Percentiles rank a stretch among this genome's conserved stretches.
Conservation (phyloP, 2,888 invertebrate species). For the Melinaea menophilus region DNA sequence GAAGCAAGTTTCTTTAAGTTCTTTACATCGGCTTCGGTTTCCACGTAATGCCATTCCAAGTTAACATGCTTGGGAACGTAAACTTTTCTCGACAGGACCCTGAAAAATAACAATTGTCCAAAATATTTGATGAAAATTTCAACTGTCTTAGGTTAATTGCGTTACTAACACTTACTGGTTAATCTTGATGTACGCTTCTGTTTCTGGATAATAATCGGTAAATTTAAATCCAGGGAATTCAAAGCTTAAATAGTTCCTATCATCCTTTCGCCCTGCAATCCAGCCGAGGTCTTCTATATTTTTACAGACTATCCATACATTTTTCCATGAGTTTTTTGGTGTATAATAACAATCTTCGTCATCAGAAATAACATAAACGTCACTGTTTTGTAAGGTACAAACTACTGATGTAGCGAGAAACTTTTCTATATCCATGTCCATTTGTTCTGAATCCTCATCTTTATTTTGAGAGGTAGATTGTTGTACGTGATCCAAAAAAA, state of each 20-base stretch:
- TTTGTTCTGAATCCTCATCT: slow-evolving; percentile 18
- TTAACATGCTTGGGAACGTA: slow-evolving; percentile 44
- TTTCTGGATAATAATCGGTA: slow-evolving; percentile 51
- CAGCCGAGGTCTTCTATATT: slow-evolving; percentile 53
- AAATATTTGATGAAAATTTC: not conserved
- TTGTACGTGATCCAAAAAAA: slow-evolving; percentile 1
- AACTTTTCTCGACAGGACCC: slow-evolving; percentile 48
- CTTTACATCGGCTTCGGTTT: slow-evolving; percentile 35
- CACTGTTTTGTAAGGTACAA: slow-evolving; percentile 36
- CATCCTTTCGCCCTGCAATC: slow-evolving; percentile 48
- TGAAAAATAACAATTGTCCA: slow-evolving; percentile 26
- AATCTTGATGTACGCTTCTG: slow-evolving; percentile 55
- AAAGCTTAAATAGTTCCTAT: slow-evolving; percentile 47
- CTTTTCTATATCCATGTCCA: slow-evolving; percentile 47
- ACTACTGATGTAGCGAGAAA: slow-evolving; percentile 43
- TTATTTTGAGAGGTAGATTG: slow-evolving; percentile 9
- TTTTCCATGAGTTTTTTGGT: slow-evolving; percentile 27
- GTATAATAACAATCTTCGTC: slow-evolving; percentile 35
- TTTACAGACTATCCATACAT: slow-evolving; percentile 55
- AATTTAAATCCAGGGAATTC: slow-evolving; percentile 60
- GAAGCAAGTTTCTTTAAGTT: slow-evolving; percentile 32
- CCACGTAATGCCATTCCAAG: slow-evolving; percentile 52
- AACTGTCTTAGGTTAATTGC: not conserved
- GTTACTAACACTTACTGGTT: slow-evolving; percentile 54
- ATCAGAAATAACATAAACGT: slow-evolving; percentile 41